Evolutionary conservation across 2,888 invertebrate genomes (phyloP), one percentile per base, ranked within the genome.

Genomic region (Labia minor): DNA sequence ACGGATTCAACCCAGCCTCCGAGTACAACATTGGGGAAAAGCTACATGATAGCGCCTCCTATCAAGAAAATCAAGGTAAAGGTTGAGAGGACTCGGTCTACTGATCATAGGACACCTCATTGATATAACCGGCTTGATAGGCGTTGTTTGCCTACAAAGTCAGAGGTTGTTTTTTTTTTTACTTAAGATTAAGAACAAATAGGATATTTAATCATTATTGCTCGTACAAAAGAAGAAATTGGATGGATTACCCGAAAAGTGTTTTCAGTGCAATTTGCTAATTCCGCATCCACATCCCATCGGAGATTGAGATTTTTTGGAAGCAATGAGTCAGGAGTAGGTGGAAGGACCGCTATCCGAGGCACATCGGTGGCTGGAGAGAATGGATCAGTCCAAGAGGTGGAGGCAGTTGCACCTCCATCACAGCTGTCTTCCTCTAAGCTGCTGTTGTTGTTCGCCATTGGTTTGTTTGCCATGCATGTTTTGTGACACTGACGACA

Each of bases 401-500:
- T 81, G 73, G 80, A 81, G 72, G 81, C 80, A 73, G 81, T 81
- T 72, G 81, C 80, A 19, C 67, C 19, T 37, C 67, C 19, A 65
- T 61, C 62, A 68, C 72, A 72, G 19, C 72, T 68, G 10, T 69
- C 69, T 0, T 69, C 66, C 0, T 69, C 66, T 11, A 69, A 69
- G 67, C 70, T 65, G 67, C 70, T 65, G 37, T 70, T 72, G 65
- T 68, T 71, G 66, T 64, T 69, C 64, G 37, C 67, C 49, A 49
- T 49, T 14, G 49, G 61, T 21, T 64, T 63, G 33, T 68, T 71
- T 37, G 83, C 82, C 70, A 86, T 82, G 78, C 89, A 89, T 74
- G 87, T 88, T 78, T 86, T 88, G 74, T 89, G 89, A 78, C 89
- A 89, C 77, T 88, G 86, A 71, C 86, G 84, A 78, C 89, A 89